Base-by-base conservation (phyloP, 53 echinoderm and acorn worm species). In the Arbacia lixula region DNA sequence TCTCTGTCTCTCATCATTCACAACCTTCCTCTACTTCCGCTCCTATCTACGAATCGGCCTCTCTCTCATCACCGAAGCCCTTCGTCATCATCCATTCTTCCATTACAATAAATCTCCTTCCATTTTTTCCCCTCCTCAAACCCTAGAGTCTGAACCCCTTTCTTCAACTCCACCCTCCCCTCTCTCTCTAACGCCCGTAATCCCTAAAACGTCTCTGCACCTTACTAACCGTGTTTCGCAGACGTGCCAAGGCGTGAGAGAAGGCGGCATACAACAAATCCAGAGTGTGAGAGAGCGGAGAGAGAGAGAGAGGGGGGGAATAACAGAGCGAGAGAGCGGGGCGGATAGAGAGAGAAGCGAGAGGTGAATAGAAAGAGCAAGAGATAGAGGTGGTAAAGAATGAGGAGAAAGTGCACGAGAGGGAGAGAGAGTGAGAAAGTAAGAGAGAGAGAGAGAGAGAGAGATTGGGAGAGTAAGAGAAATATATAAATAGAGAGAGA, bases 211-310 rank as follows among this genome's bases (percentile, higher is more conserved):
- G n/a, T n/a, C n/a, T n/a, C n/a, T n/a, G n/a, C n/a, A n/a, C 38
- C 66, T 34, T 22, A 66, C 66, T 36, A 66, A 36, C 66, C 36
- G 38, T 66, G 38, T 66, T 66, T 38, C 66, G 36, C 66, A 20
- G 38, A 14, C 38, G 36, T 38, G 22, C 10, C 14, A 36, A 66
- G 66, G 66, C 66, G 66, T 66, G 66, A 66, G 38, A 66, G 66
- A 27, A 37, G 22, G 38, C n/a, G 38, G 36, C 66, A 22, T 21
- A 66, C 5, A 6, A 38, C 21, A 66, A 66, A 37, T 36, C 9
- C 66, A 37, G 66, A 66, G 20, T 27, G 40, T 5, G 69, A 32
- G 40, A 46, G 49, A 46, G 8, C 14, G 49, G 49, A 46, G 14
- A 46, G 49, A 46, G 49, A 46, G 49, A 46, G 49, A 46, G 49